Conservation (phyloP, 2,113 vertebrate species). For the Cochlearius cochlearius region DNA sequence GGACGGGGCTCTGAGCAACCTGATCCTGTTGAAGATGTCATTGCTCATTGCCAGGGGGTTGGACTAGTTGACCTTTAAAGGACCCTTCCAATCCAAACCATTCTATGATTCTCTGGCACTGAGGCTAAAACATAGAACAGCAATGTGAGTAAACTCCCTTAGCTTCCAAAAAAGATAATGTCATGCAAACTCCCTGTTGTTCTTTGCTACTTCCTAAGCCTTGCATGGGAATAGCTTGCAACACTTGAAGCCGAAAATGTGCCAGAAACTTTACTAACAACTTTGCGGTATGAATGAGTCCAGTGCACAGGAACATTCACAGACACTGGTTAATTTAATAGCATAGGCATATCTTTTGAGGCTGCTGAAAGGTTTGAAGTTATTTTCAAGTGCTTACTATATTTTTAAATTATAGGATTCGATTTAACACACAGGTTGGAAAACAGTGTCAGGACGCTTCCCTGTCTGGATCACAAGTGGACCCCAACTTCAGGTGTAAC, state of each 20-base stretch:
- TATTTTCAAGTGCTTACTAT: not conserved
- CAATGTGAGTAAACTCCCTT: not conserved
- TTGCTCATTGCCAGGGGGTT: accelerated
- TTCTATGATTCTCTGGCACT: not conserved
- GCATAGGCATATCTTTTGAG: not conserved
- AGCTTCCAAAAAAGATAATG: not conserved
- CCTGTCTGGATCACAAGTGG: not conserved
- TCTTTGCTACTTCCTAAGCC: not conserved
- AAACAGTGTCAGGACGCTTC: not conserved
- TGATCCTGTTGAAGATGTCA: not conserved
- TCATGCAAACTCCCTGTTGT: not conserved
- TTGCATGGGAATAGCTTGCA: not conserved
- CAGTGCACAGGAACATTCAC: not conserved
- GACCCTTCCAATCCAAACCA: not conserved
- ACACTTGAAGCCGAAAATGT: not conserved
- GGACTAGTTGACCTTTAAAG: not conserved
- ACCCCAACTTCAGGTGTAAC: not conserved
- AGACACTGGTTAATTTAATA: not conserved
- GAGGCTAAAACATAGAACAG: not conserved
- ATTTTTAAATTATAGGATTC: not conserved
- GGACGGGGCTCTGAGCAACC: not conserved
- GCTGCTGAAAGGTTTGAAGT: not conserved
- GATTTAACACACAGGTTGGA: accelerated
- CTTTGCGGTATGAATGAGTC: not conserved
- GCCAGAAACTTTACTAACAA: not conserved